phyloP scores from a whole-genome alignment of 2,113 vertebrate species.

The Aegotheles bennettii region DNA sequence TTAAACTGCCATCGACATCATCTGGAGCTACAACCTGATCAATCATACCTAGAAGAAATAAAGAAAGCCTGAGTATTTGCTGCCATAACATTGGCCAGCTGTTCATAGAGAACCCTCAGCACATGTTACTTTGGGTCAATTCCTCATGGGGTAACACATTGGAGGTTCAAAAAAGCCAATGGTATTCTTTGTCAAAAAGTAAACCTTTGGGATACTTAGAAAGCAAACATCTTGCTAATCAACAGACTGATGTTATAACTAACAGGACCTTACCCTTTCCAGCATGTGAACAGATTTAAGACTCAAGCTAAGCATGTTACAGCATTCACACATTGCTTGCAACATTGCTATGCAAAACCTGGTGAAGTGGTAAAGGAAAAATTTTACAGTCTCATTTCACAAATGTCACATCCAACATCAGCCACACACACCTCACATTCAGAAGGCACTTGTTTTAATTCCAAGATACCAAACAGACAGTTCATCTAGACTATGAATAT shows the following conservation, averaged over 20 bases:
- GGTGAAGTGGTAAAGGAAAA: background rate
- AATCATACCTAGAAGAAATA: constrained; percentile 83
- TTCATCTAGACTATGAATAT: background rate
- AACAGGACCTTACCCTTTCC: background rate
- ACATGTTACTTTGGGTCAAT: background rate
- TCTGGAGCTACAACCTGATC: constrained; percentile 82
- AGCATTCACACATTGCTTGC: background rate
- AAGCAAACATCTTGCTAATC: background rate
- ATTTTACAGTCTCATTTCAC: background rate
- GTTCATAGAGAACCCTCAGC: background rate
- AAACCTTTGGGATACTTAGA: background rate
- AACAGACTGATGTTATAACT: background rate
- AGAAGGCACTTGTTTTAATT: background rate
- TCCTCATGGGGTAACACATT: background rate
- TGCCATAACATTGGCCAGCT: background rate
- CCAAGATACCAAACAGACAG: background rate
- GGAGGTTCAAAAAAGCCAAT: background rate
- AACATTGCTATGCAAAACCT: background rate
- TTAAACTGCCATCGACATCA: constrained; percentile 77
- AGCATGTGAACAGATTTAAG: background rate
- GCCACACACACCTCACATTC: background rate
- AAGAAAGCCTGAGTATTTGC: background rate
- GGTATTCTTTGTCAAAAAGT: background rate
- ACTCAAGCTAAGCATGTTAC: background rate
- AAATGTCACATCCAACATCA: background rate